phyloP scores from a whole-genome alignment of 2,797 vertebrate species.

The Odontamblyopus lacepedii region DNA sequence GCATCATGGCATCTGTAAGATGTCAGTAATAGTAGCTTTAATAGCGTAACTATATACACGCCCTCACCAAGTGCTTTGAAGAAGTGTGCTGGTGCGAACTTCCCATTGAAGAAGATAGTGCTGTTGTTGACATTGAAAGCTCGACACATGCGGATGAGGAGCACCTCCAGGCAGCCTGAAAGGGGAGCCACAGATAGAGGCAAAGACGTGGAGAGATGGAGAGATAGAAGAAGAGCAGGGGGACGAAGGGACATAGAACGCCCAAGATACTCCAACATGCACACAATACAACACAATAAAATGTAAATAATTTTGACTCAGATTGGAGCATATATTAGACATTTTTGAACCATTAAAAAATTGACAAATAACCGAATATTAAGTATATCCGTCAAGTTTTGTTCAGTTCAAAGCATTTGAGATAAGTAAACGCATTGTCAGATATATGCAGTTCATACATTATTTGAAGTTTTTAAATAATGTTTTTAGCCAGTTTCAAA shows the following conservation, averaged over 20 bases:
- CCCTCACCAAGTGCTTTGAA: constrained; percentile 91
- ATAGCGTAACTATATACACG: neutral
- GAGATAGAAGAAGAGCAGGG: constrained; percentile 21
- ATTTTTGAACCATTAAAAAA: constrained; percentile 52
- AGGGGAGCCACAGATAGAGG: constrained; percentile 47
- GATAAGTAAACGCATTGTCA: constrained; percentile 36
- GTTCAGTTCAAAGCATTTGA: constrained; percentile 50
- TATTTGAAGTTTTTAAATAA: constrained; percentile 13
- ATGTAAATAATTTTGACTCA: constrained; percentile 58
- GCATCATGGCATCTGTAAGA: neutral
- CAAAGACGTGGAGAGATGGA: constrained; percentile 48
- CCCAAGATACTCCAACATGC: constrained; percentile 69
- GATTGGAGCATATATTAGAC: constrained; percentile 52
- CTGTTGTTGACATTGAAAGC: constrained; percentile 87
- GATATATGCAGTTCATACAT: constrained; percentile 37
- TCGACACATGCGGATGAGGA: constrained; percentile 89
- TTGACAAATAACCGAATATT: constrained; percentile 24
- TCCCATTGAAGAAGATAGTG: constrained; percentile 89
- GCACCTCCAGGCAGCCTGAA: constrained; percentile 89
- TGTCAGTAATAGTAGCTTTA: constrained; percentile 2
- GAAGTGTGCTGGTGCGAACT: constrained; percentile 84
- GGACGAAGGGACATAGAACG: constrained; percentile 24
- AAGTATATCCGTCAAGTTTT: constrained; percentile 32
- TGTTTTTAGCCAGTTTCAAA: constrained; percentile 29
- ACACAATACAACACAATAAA: constrained; percentile 58